Percentiles rank a stretch among this genome's conserved stretches.
phyloP scores from a whole-genome alignment of 2,888 invertebrate species.

The Andrena camellia region DNA sequence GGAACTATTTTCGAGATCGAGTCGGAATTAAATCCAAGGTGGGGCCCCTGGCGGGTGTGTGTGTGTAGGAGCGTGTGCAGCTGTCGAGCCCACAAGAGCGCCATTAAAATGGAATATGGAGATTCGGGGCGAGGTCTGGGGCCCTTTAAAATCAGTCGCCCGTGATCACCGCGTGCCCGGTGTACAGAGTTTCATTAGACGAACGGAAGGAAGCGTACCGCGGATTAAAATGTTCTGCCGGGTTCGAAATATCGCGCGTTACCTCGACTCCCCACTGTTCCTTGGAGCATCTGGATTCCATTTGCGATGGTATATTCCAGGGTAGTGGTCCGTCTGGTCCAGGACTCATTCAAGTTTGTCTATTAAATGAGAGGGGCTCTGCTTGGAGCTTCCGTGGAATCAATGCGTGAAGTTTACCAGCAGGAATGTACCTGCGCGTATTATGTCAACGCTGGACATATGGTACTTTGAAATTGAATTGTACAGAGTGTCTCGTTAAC shows the following conservation, averaged over 20 bases:
- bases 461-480: no score
- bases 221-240: slow-evolving; percentile 6
- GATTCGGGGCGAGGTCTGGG: slow-evolving; percentile 49
- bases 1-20: slow-evolving; percentile 67
- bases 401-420: no score
- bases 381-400: neutral
- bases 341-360: neutral
- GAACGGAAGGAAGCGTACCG: slow-evolving; percentile 4
- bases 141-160: slow-evolving; percentile 63
- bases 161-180: slow-evolving; percentile 49
- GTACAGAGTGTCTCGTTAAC: no score
- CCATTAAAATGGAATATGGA: slow-evolving; percentile 68
- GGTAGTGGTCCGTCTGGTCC: neutral
- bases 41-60: slow-evolving; percentile 15
- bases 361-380: neutral
- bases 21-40: slow-evolving; percentile 64
- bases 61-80: slow-evolving; percentile 32
- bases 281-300: neutral
- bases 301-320: no score
- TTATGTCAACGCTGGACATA: no score
- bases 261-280: neutral
- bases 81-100: slow-evolving; percentile 52
- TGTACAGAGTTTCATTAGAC: slow-evolving; percentile 54
- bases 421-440: no score
- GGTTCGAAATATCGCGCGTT: neutral